phyloP scores from a whole-genome alignment of 2,113 vertebrate genomes.

The Psilopogon haemacephalus region DNA sequence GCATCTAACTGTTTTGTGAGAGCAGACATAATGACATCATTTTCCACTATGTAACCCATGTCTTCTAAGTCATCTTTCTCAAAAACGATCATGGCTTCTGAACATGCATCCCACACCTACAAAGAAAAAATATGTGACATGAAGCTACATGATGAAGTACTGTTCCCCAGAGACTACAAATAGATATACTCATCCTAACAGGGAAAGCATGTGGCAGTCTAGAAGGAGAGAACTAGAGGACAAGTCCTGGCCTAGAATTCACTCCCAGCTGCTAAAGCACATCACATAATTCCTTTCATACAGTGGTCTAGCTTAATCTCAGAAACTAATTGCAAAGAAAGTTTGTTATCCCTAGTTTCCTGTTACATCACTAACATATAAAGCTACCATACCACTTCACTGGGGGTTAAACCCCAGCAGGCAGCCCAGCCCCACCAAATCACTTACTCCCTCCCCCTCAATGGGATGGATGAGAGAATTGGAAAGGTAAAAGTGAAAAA shows the following conservation, averaged over 20 bases:
- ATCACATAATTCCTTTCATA: background rate
- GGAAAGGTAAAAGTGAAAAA: background rate
- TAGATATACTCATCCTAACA: background rate
- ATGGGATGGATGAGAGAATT: background rate
- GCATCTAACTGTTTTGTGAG: constrained; percentile 89
- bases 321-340: background rate
- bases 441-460: rapidly evolving
- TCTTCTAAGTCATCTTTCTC: constrained; percentile 93
- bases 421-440: background rate
- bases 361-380: background rate
- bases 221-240: background rate
- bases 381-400: background rate
- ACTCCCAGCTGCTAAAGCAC: background rate
- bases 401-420: background rate
- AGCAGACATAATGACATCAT: constrained; percentile 89
- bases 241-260: background rate
- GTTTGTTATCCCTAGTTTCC: background rate
- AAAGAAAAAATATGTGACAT: constrained; percentile 4
- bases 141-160: background rate
- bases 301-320: background rate
- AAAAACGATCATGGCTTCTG: constrained; percentile 94
- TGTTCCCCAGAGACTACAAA: background rate
- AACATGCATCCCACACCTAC: constrained; percentile 99
- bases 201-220: background rate
- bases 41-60: constrained; percentile 97